phyloP scores from a whole-genome alignment of 2,888 invertebrate genomes.

The Teleiodes luculella region DNA sequence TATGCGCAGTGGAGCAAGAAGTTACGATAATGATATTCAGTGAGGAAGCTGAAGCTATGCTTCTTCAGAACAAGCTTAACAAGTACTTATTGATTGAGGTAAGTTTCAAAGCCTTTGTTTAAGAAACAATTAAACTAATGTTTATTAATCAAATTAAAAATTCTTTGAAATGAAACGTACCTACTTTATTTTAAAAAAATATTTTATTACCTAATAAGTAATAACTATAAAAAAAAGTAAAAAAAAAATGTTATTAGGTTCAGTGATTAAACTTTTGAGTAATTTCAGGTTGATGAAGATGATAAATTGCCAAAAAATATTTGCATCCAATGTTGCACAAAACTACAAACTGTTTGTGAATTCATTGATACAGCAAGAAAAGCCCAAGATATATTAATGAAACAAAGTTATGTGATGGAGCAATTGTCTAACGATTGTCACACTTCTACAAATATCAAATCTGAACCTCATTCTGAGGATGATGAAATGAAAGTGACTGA shows the following conservation, averaged over 20 bases:
- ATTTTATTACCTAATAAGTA: too few relatives aligned
- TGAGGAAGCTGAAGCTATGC: conserved; percentile 81
- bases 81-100: conserved; percentile 84
- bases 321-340: conserved; percentile 81
- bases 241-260: too few relatives aligned
- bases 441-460: conserved; percentile 30
- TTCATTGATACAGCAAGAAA: conserved; percentile 82
- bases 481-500: conserved; percentile 61
- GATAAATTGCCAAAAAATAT: conserved; percentile 84
- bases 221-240: too few relatives aligned
- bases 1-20: conserved; percentile 81
- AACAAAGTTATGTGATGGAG: conserved; percentile 55
- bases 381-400: conserved; percentile 79
- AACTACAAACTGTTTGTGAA: conserved; percentile 81
- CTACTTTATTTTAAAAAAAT: too few relatives aligned
- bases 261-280: not conserved
- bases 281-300: conserved; percentile 79
- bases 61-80: conserved; percentile 82
- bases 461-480: conserved; percentile 30
- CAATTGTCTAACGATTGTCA: conserved; percentile 48
- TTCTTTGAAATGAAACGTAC: too few relatives aligned
- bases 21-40: conserved; percentile 82
- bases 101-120: too few relatives aligned
- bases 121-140: too few relatives aligned
- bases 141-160: too few relatives aligned